phyloP scores from a whole-genome alignment of 2,113 vertebrate species.

The Xenotilapia leptura region DNA sequence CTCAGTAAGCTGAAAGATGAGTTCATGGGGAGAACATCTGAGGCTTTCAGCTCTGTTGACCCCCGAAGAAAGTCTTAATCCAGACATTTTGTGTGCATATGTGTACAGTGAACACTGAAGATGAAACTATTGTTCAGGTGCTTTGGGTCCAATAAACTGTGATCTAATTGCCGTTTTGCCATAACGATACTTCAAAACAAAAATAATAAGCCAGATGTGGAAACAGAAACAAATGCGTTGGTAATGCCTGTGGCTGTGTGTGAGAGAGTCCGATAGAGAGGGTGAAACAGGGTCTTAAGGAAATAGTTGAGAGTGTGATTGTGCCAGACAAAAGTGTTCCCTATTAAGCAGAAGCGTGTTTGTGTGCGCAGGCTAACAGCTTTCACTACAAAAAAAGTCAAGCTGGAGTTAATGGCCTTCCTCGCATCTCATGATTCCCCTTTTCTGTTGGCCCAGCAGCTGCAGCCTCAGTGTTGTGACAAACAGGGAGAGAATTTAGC shows the following conservation, averaged over 20 bases:
- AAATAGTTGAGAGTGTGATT: conserved; percentile 7
- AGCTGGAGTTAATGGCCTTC: not conserved
- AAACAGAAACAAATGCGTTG: conserved; percentile 25
- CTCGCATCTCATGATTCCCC: not conserved
- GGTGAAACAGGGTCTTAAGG: not conserved
- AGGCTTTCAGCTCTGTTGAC: conserved; percentile 30
- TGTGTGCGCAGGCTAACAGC: conserved; percentile 8
- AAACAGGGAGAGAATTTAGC: not conserved
- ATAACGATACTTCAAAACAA: not conserved
- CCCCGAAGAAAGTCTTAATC: conserved; percentile 31
- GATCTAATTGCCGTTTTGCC: conserved; percentile 26
- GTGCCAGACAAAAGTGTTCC: not conserved
- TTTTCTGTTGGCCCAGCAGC: not conserved
- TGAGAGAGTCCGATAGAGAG: not conserved
- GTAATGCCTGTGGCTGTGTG: not conserved
- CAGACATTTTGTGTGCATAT: not conserved
- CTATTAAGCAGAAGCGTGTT: conserved; percentile 11
- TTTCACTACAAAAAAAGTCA: conserved; percentile 2
- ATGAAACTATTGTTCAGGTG: not conserved
- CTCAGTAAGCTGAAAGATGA: conserved; percentile 45
- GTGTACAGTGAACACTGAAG: not conserved
- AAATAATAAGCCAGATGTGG: conserved; percentile 4
- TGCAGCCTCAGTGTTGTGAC: not conserved
- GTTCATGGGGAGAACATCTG: conserved; percentile 52
- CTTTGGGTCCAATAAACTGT: conserved; percentile 14